phyloP scores from a whole-genome alignment of 2,113 vertebrate genomes.

The Micromys minutus region DNA sequence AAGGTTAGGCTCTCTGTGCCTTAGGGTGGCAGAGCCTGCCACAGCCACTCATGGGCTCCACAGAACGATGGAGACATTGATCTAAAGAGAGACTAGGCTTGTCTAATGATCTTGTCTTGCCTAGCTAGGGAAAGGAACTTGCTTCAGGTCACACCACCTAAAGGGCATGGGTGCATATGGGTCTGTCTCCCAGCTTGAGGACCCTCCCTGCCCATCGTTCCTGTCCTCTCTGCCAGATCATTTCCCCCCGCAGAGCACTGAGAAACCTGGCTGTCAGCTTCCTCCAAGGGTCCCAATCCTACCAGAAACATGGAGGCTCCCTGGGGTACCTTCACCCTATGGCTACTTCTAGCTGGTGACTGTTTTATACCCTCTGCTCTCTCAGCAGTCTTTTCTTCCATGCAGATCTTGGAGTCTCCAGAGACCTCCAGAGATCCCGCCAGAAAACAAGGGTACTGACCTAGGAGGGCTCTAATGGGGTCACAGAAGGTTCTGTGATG shows the following conservation, averaged over 20 bases:
- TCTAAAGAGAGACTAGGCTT: not conserved
- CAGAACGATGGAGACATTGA: not conserved
- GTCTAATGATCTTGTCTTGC: slow-evolving; percentile 20
- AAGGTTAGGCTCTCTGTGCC: slow-evolving; percentile 29
- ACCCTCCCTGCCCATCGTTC: not conserved
- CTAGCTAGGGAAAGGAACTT: not conserved
- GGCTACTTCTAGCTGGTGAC: not conserved
- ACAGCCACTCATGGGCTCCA: not conserved
- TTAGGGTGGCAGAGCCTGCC: slow-evolving; percentile 12
- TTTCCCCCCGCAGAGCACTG: not conserved
- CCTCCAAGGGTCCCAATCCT: not conserved
- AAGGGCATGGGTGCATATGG: not conserved
- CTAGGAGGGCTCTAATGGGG: not conserved
- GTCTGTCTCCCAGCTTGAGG: not conserved
- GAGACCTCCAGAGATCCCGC: not conserved
- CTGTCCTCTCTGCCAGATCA: not conserved
- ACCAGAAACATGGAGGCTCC: not conserved
- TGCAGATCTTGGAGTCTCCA: not conserved
- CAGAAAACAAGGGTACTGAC: not conserved
- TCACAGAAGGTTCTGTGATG: not conserved
- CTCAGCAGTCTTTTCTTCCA: not conserved
- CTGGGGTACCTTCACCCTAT: not conserved
- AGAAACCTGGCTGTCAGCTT: not conserved
- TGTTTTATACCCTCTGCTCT: not conserved
- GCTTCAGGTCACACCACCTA: not conserved